These are phyloP conservation scores for Solen grandis DNA, from an alignment of 1,140 invertebrate species.

Conservation along the genomic window DNA sequence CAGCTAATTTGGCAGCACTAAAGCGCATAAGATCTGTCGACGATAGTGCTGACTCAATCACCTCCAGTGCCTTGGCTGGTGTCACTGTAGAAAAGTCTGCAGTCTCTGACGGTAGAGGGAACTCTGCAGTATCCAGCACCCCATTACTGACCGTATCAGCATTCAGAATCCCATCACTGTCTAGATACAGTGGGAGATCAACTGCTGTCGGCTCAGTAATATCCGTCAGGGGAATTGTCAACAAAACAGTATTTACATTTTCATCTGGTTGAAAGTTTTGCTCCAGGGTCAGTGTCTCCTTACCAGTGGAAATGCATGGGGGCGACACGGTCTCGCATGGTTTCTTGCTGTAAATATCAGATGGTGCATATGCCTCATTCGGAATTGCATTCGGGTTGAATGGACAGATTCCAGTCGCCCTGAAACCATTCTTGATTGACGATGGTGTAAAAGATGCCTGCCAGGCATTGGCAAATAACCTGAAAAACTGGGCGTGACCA, in stretches of 20 bases:
- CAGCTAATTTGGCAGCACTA: neutral
- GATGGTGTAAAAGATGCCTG: conserved; percentile 6
- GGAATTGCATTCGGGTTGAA: neutral
- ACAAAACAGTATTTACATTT: too few relatives aligned
- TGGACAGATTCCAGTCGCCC: too few relatives aligned
- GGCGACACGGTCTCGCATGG: too few relatives aligned
- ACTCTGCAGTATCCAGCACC: neutral
- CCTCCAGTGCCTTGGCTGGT: too few relatives aligned
- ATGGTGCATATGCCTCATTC: too few relatives aligned
- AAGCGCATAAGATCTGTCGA: neutral
- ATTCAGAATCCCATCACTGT: neutral
- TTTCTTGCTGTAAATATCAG: too few relatives aligned
- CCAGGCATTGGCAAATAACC: conserved; percentile 8
- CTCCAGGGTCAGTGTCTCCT: too few relatives aligned
- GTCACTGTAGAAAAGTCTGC: too few relatives aligned
- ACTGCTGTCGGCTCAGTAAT: too few relatives aligned
- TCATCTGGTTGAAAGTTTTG: too few relatives aligned
- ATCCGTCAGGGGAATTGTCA: too few relatives aligned
- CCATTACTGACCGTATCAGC: neutral
- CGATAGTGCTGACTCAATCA: neutral
- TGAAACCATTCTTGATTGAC: neutral
- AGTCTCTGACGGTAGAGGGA: neutral
- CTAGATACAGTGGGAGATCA: neutral
- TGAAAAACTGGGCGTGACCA: neutral
- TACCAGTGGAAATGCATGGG: too few relatives aligned